These are phyloP conservation scores for Pycnomerus fuliginosus DNA, from an alignment of 2,888 invertebrate genomes.

Conservation along the genomic window DNA sequence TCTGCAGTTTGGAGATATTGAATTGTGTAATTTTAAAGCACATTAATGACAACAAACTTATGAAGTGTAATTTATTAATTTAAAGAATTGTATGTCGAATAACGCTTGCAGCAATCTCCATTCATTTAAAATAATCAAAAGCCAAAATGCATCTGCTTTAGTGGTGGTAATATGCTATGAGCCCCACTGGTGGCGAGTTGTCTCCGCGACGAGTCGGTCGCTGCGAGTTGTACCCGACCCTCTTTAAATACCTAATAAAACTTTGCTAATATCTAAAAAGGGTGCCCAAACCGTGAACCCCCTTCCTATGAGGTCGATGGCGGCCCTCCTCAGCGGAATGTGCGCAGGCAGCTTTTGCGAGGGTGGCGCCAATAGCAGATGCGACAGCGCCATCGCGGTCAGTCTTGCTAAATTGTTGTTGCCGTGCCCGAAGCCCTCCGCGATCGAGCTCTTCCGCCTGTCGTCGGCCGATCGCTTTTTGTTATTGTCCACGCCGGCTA, in stretches of 20 bases:
- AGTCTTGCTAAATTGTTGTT: slow-evolving; percentile 89
- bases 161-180: no score
- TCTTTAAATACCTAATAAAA: slow-evolving; percentile 69
- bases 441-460: slow-evolving; percentile 77
- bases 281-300: slow-evolving; percentile 99
- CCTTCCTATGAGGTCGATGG: slow-evolving; percentile 94
- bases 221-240: no score
- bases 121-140: no score
- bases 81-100: no score
- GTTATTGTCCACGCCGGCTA: slow-evolving; percentile 63
- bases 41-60: no score
- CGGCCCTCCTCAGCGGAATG: slow-evolving; percentile 91
- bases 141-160: no score
- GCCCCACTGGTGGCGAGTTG: no score
- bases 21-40: no score
- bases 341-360: slow-evolving; percentile 82
- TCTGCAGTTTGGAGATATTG: no score
- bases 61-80: no score
- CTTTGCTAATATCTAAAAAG: slow-evolving; percentile 89
- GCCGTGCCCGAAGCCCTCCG: slow-evolving; percentile 76
- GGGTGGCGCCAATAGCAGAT: slow-evolving; percentile 86
- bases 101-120: no score
- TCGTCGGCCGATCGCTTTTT: slow-evolving; percentile 61
- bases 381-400: slow-evolving; percentile 92
- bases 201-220: no score